Conservation (phyloP, 1,140 invertebrate genomes). For the Brachionus rotundiformis region DNA sequence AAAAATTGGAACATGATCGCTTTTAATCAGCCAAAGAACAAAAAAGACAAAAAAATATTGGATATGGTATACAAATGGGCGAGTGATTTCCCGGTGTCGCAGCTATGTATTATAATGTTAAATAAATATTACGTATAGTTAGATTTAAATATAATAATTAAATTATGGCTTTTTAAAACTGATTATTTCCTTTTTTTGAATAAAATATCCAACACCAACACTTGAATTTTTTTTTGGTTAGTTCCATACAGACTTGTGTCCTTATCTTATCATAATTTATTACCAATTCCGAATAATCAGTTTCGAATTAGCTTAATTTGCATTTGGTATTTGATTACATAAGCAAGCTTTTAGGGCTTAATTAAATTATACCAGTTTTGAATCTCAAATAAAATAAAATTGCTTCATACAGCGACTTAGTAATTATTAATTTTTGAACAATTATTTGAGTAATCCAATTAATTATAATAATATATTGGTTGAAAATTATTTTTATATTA, state of each 20-base stretch:
- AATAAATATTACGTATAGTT: constrained; percentile 9
- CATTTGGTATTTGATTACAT: background rate
- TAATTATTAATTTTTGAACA: no score
- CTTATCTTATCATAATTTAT: constrained; percentile 23
- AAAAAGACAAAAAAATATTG: background rate
- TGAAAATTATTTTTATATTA: no score
- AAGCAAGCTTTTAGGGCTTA: background rate
- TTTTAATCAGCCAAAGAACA: background rate
- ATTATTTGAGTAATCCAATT: no score
- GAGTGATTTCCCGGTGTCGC: constrained; percentile 52
- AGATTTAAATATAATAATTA: background rate
- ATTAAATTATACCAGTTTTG: no score
- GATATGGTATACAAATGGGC: constrained; percentile 34
- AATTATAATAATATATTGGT: no score
- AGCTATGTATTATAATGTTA: constrained; percentile 46
- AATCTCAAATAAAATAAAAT: no score
- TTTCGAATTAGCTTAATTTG: background rate
- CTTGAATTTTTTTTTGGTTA: no score
- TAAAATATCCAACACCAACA: background rate
- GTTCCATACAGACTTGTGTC: no score
- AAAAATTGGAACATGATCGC: constrained; percentile 4
- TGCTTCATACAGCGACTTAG: no score
- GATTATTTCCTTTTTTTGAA: constrained; percentile 15
- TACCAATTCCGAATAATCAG: background rate
- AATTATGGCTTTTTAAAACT: background rate